Evolutionary conservation across 1,140 invertebrate genomes (phyloP).

Genomic region (Physella acuta): DNA sequence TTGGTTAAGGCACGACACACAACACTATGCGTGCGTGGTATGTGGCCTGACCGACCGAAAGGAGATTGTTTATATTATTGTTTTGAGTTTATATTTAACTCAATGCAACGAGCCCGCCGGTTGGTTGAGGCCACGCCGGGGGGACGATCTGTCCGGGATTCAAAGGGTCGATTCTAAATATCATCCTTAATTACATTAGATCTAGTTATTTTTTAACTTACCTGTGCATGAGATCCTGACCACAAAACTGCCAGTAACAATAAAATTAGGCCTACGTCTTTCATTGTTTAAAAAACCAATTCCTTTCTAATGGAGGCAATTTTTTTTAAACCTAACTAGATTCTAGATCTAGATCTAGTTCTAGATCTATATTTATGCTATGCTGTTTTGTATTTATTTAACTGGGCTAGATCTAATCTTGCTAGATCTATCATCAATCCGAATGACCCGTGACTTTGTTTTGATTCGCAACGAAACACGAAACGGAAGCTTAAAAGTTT

Average conservation of each 20-base stretch:
- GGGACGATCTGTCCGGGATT: neutral
- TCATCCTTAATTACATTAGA: neutral
- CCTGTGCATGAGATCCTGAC: neutral
- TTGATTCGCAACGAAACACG: neutral
- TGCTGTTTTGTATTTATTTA: neutral
- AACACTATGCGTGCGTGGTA: too few relatives aligned
- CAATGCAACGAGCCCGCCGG: too few relatives aligned
- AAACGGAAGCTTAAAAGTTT: too few relatives aligned
- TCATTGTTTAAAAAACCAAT: neutral
- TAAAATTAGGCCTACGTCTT: neutral
- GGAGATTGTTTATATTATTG: neutral
- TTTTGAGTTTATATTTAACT: neutral
- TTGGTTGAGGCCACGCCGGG: too few relatives aligned
- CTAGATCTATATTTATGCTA: neutral
- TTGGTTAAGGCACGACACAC: too few relatives aligned
- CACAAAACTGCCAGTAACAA: neutral
- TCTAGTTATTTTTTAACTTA: neutral
- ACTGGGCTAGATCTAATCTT: neutral
- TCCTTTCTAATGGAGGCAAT: neutral
- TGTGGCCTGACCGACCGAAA: too few relatives aligned
- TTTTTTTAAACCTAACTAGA: neutral
- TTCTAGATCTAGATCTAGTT: neutral
- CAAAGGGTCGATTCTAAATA: neutral
- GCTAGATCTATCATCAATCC: neutral
- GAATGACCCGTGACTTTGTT: neutral